These are phyloP conservation scores for Diuraphis noxia DNA, from an alignment of 1,140 invertebrate genomes.

Conservation along the genomic window DNA sequence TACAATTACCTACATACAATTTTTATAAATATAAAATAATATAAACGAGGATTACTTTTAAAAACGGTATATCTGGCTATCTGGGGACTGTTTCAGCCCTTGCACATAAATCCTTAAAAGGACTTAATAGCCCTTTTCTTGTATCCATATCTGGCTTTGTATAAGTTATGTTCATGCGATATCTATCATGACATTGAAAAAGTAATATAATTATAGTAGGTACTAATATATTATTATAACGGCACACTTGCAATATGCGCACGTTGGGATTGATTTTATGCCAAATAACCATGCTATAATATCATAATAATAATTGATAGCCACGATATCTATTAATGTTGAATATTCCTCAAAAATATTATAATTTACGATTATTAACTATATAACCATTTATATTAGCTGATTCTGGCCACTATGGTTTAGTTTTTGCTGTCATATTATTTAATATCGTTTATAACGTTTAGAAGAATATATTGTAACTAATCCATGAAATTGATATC, in stretches of 20 bases:
- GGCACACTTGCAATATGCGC: neutral
- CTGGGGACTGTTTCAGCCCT: neutral
- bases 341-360: neutral
- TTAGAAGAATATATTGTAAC: neutral
- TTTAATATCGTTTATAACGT: neutral
- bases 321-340: neutral
- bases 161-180: neutral
- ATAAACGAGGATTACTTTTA: neutral
- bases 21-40: neutral
- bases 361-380: conserved; percentile 6
- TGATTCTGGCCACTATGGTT: neutral
- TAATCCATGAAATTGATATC: no score
- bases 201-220: neutral
- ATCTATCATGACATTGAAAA: neutral
- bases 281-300: neutral
- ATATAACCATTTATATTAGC: neutral
- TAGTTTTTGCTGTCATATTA: neutral
- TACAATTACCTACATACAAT: neutral
- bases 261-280: neutral
- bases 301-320: conserved; percentile 1
- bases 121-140: neutral
- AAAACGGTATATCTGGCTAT: neutral
- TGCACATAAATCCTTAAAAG: neutral
- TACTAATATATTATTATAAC: neutral
- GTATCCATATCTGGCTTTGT: neutral